Conservation (phyloP, 35 echinoderm and acorn worm genomes). For the Heliocidaris erythrogramma region DNA sequence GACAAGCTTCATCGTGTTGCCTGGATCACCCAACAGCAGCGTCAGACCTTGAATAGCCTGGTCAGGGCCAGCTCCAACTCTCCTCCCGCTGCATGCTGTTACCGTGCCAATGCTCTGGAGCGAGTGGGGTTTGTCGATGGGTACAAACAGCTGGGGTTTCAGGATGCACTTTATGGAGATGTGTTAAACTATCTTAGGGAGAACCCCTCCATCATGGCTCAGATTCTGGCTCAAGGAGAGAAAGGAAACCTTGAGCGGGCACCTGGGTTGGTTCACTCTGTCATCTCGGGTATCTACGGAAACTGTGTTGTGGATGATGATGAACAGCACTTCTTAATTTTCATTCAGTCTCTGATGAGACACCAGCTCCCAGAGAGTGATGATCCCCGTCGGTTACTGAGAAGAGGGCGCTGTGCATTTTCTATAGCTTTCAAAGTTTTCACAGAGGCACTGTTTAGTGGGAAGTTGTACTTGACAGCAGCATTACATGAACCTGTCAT, state of each 20-base stretch:
- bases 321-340: conserved; percentile 67
- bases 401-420: conserved; percentile 81
- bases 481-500: conserved; percentile 96
- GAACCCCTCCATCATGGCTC: conserved; percentile 66
- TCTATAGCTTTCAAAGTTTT: conserved; percentile 79
- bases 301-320: conserved; percentile 89
- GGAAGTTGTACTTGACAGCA: conserved; percentile 89
- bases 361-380: conserved; percentile 73
- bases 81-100: conserved; percentile 79
- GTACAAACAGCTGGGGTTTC: conserved; percentile 76
- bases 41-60: conserved; percentile 83
- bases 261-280: conserved; percentile 47
- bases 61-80: conserved; percentile 67
- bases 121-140: conserved; percentile 79
- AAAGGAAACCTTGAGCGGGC: conserved; percentile 39
- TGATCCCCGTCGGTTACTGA: conserved; percentile 81
- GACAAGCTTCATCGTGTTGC: conserved; percentile 80
- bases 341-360: conserved; percentile 82
- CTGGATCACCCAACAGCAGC: conserved; percentile 93
- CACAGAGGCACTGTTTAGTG: conserved; percentile 82
- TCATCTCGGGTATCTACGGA: conserved; percentile 88
- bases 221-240: conserved; percentile 78
- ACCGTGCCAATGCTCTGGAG: conserved; percentile 90
- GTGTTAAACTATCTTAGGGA: conserved; percentile 75
- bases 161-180: conserved; percentile 85